Conservation (phyloP, 2,113 vertebrate species). For the Mus pahari region DNA sequence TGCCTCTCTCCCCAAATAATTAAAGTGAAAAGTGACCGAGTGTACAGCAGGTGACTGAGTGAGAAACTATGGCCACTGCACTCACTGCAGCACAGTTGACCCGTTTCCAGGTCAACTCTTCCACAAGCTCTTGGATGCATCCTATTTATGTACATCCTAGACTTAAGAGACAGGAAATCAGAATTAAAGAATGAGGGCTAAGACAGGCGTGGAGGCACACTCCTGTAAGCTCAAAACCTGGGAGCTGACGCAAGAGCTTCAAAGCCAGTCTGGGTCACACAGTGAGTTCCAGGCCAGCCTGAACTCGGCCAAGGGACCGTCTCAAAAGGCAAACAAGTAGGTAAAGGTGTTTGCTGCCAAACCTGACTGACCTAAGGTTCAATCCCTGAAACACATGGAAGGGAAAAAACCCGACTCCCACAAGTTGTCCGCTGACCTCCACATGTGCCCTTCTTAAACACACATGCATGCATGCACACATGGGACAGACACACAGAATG, state of each 20-base stretch:
- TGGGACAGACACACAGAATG: background rate
- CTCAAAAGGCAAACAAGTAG: background rate
- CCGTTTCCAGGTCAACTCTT: background rate
- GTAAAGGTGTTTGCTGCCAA: background rate
- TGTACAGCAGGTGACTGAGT: rapidly evolving
- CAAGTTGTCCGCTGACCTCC: background rate
- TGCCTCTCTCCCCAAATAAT: background rate
- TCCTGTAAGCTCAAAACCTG: background rate
- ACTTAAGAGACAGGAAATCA: background rate
- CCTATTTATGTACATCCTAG: background rate
- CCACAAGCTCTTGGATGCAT: background rate
- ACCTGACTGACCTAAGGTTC: background rate
- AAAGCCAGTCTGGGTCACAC: background rate
- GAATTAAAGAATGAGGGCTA: rapidly evolving
- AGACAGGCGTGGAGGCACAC: background rate
- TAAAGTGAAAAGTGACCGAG: background rate
- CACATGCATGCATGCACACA: background rate
- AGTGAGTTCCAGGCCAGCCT: background rate
- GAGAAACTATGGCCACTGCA: rapidly evolving
- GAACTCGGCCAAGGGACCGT: too few species aligned
- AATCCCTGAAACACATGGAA: background rate
- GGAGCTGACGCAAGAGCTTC: background rate
- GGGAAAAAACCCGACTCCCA: background rate
- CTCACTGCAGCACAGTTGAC: rapidly evolving
- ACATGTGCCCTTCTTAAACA: background rate